Evolutionary conservation across 2,113 vertebrate genomes (phyloP).

Genomic region (Podarcis muralis): DNA sequence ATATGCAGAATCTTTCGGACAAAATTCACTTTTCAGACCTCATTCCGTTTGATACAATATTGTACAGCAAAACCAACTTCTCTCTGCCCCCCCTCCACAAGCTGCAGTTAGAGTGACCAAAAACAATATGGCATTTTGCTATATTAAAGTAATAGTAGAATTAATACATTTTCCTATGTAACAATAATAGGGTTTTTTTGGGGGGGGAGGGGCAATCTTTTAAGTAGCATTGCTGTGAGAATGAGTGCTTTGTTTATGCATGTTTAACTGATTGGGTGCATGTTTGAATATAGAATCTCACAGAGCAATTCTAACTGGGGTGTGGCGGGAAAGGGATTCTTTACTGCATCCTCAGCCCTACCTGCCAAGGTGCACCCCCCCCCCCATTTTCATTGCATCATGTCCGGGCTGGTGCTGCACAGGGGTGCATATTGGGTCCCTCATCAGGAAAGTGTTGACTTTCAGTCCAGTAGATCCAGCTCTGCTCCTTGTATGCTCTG

Average conservation of each 20-base stretch:
- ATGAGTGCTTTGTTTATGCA: neutral
- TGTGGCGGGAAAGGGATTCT: no score
- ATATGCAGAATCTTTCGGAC: constrained; percentile 52
- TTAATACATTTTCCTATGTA: constrained; percentile 67
- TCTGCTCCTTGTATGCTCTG: no score
- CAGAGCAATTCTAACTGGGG: no score
- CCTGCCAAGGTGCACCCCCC: no score
- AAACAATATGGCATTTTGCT: neutral
- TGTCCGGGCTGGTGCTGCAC: no score
- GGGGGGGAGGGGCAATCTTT: constrained; percentile 21
- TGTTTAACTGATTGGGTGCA: no score
- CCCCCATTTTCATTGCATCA: no score
- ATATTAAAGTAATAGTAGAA: neutral
- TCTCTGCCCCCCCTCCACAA: neutral
- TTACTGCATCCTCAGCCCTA: no score
- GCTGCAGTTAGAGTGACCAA: neutral
- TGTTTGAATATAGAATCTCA: no score
- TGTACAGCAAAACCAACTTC: constrained; percentile 71
- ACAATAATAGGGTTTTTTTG: constrained; percentile 50
- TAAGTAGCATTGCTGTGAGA: constrained; percentile 5
- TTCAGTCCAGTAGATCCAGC: no score
- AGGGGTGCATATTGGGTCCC: no score
- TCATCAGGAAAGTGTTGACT: no score
- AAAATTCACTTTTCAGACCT: constrained; percentile 64
- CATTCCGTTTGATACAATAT: constrained; percentile 71